Conservation (phyloP, 2,113 vertebrate genomes). For the Xenus cinereus region DNA sequence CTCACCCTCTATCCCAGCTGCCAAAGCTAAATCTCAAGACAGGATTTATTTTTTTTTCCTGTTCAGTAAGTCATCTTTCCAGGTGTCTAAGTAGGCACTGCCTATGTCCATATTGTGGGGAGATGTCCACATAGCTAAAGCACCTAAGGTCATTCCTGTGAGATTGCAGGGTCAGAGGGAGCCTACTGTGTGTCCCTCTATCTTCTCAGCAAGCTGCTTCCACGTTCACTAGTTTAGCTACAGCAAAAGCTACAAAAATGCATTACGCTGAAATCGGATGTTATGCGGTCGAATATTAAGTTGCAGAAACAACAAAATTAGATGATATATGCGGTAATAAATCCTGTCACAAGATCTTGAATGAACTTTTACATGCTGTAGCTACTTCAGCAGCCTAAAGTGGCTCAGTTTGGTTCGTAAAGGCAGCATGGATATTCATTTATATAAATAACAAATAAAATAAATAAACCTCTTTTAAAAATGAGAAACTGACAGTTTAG, state of each 20-base stretch:
- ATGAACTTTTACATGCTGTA: neutral
- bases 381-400: neutral
- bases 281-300: neutral
- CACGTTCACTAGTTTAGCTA: neutral
- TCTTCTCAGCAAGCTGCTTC: neutral
- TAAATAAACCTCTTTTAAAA: neutral
- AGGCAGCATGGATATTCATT: neutral
- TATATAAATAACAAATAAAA: neutral
- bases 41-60: neutral
- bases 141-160: neutral
- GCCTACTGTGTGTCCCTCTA: neutral
- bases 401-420: neutral
- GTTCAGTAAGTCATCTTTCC: neutral
- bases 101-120: too few relatives aligned
- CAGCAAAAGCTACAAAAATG: neutral
- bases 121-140: neutral
- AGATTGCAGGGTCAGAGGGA: fast-evolving
- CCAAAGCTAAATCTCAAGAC: too few relatives aligned
- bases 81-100: neutral
- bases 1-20: neutral
- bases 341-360: neutral
- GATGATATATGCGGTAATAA: neutral
- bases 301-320: neutral
- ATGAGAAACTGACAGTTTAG: neutral
- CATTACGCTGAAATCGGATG: neutral